Conservation (phyloP, 2,888 invertebrate species). For the Fragum sueziense region DNA sequence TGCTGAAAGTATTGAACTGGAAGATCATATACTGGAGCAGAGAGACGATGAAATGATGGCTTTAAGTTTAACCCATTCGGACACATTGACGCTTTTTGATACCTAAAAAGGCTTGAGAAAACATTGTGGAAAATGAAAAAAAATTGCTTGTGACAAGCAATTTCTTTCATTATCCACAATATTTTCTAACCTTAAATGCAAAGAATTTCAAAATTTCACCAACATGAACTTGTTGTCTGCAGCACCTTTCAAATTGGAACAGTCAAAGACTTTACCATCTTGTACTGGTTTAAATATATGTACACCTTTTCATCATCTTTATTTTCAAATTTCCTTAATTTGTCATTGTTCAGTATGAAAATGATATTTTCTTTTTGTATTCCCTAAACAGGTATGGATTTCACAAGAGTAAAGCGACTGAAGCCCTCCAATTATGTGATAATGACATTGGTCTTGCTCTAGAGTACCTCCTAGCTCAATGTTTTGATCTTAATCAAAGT, state of each 20-base stretch:
- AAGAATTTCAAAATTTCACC: no score
- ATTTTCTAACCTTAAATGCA: no score
- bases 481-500: constrained; percentile 62
- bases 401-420: constrained; percentile 69
- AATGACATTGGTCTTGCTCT: constrained; percentile 75
- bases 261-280: no score
- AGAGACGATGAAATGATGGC: constrained; percentile 78
- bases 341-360: neutral
- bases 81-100: no score
- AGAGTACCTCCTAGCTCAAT: constrained; percentile 74
- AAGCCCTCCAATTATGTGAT: constrained; percentile 74
- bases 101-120: no score
- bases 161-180: no score
- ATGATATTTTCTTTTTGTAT: neutral
- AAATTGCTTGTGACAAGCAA: no score
- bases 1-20: constrained; percentile 14
- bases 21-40: constrained; percentile 63
- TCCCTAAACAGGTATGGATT: constrained; percentile 75
- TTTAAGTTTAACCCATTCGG: constrained; percentile 75
- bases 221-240: no score
- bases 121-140: no score
- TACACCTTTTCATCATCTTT: neutral
- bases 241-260: no score
- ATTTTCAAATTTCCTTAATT: neutral
- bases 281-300: neutral